These are phyloP conservation scores for Drosophila bocqueti DNA, from an alignment of 1,140 invertebrate species.

Conservation along the genomic window DNA sequence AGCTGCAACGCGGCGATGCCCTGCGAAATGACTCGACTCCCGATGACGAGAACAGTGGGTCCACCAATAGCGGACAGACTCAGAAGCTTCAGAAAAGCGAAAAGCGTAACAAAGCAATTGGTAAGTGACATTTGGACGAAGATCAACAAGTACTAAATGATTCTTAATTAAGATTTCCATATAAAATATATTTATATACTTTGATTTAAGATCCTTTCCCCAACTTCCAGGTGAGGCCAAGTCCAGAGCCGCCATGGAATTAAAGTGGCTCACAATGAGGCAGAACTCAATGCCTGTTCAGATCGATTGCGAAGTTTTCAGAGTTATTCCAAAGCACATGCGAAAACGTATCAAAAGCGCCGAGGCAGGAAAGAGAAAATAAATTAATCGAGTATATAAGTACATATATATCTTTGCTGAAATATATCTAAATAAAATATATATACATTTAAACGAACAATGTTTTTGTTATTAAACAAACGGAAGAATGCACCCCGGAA, in stretches of 20 bases:
- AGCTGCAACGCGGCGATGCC: slow-evolving; percentile 78
- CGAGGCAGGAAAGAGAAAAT: slow-evolving; percentile 51
- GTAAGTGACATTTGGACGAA: slow-evolving; percentile 15
- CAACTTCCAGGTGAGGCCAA: slow-evolving; percentile 21
- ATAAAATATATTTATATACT: not conserved
- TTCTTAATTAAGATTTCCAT: not conserved
- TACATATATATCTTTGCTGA: slow-evolving; percentile 12
- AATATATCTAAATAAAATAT: slow-evolving; percentile 28
- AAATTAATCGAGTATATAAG: slow-evolving; percentile 18
- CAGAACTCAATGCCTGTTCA: slow-evolving; percentile 84
- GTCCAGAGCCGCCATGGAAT: slow-evolving; percentile 28
- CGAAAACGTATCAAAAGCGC: slow-evolving; percentile 78
- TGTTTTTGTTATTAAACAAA: slow-evolving; percentile 46
- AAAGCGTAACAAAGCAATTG: slow-evolving; percentile 14
- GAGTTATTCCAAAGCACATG: slow-evolving; percentile 78
- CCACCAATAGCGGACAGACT: slow-evolving; percentile 12
- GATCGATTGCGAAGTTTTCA: slow-evolving; percentile 80
- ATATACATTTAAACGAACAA: slow-evolving; percentile 30
- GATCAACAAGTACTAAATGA: not conserved
- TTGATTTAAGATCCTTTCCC: not conserved
- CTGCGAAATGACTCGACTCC: slow-evolving; percentile 76
- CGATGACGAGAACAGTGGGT: slow-evolving; percentile 65
- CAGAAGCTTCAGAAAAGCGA: not conserved
- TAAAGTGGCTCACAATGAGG: slow-evolving; percentile 64
- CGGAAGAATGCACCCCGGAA: slow-evolving; percentile 27